Percentiles rank a stretch among this genome's conserved stretches.
phyloP scores from a whole-genome alignment of 2,113 vertebrate genomes.

The Lampris megalopsis region DNA sequence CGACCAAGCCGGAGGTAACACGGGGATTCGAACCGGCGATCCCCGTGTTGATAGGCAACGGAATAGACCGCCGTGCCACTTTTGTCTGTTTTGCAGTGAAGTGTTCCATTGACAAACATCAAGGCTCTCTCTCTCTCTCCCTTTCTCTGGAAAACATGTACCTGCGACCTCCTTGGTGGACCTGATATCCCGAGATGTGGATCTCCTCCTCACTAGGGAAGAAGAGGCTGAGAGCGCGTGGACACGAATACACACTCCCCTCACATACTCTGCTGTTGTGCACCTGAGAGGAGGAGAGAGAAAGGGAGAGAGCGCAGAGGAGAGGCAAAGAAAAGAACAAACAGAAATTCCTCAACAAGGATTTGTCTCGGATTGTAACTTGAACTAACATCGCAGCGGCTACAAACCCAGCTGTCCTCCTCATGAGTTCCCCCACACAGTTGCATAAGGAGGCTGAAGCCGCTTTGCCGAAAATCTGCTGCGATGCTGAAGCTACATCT shows the following conservation, averaged over 20 bases:
- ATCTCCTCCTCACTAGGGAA: slow-evolving; percentile 96
- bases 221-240: slow-evolving; percentile 92
- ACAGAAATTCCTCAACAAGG: not conserved
- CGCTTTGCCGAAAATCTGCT: not conserved
- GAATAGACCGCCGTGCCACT: too few relatives aligned
- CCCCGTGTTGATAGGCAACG: too few relatives aligned
- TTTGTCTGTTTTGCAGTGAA: not conserved
- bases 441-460: not conserved
- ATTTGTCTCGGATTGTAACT: slow-evolving; percentile 28
- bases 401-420: slow-evolving; percentile 5
- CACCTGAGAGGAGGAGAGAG: slow-evolving; percentile 79
- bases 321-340: slow-evolving; percentile 21
- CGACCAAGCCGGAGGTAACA: too few relatives aligned
- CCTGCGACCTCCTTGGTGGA: slow-evolving; percentile 90
- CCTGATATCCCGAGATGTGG: slow-evolving; percentile 91
- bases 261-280: slow-evolving; percentile 93
- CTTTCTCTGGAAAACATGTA: slow-evolving; percentile 49
- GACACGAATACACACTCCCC: slow-evolving; percentile 89
- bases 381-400: slow-evolving; percentile 10
- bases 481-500: too few relatives aligned
- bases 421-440: slow-evolving; percentile 15
- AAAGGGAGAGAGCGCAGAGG: not conserved
- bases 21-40: too few relatives aligned
- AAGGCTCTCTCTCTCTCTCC: not conserved
- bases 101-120: not conserved